Evolutionary conservation across 2,113 vertebrate species (phyloP).

Genomic region (Junco hyemalis): DNA sequence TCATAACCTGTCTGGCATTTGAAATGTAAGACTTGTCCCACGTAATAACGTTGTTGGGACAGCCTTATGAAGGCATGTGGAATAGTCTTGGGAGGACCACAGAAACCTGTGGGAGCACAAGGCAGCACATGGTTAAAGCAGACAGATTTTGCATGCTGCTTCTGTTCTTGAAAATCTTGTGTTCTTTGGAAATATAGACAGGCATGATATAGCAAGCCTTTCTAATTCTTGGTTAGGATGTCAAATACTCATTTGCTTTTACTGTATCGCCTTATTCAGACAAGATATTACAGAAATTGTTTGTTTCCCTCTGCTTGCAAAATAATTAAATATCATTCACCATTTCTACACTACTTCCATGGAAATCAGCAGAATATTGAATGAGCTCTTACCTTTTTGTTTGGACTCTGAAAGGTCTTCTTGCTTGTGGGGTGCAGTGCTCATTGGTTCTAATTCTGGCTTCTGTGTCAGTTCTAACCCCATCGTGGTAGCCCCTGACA

Average conservation of each 20-base stretch:
- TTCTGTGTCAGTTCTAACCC: background rate
- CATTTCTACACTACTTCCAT: background rate
- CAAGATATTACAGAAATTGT: background rate
- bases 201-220: background rate
- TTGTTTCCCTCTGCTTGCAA: background rate
- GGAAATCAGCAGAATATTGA: background rate
- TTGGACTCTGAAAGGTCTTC: background rate
- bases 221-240: background rate
- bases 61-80: background rate
- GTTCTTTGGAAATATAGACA: background rate
- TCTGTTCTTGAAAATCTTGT: background rate
- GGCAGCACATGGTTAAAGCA: background rate
- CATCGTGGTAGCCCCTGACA: rapidly evolving
- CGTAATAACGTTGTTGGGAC: rapidly evolving
- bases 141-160: background rate
- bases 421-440: background rate
- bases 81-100: constrained; percentile 4
- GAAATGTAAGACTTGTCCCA: constrained; percentile 38
- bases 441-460: background rate
- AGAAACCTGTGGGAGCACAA: constrained; percentile 36
- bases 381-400: background rate
- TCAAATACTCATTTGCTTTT: background rate
- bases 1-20: background rate
- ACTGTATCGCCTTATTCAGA: background rate
- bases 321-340: background rate